Conservation (phyloP, 2,888 invertebrate genomes). For the Rotaria sp. region DNA sequence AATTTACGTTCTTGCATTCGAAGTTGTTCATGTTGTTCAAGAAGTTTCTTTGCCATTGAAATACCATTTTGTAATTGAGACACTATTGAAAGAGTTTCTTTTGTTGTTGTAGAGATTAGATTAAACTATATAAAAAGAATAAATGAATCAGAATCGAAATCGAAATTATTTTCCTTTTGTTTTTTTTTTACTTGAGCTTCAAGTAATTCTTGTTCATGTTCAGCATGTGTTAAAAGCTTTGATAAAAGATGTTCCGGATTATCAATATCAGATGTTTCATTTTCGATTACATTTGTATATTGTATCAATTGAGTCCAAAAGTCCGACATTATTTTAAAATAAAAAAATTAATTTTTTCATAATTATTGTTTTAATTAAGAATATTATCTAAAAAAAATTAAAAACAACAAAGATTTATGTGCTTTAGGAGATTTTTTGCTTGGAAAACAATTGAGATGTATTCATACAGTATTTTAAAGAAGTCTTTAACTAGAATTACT, state of each 20-base stretch:
- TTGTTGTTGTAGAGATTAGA: background rate
- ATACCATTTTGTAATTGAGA: background rate
- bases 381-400: background rate
- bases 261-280: background rate
- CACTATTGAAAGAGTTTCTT: background rate
- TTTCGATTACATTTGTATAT: background rate
- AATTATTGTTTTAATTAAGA: background rate
- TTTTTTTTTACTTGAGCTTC: background rate
- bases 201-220: background rate
- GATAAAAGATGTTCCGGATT: background rate
- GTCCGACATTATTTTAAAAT: background rate
- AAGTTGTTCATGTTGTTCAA: background rate
- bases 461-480: no score
- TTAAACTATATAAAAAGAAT: background rate
- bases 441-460: no score
- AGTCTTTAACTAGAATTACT: no score
- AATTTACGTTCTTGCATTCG: slow-evolving; percentile 14
- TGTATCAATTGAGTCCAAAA: background rate
- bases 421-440: no score
- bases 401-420: no score
- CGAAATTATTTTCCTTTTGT: no score
- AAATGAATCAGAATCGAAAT: no score
- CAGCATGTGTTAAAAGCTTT: background rate
- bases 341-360: background rate
- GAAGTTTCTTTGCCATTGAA: background rate